Evolutionary conservation across 2,888 invertebrate species (phyloP).

Genomic region (Cerastis leucographa): DNA sequence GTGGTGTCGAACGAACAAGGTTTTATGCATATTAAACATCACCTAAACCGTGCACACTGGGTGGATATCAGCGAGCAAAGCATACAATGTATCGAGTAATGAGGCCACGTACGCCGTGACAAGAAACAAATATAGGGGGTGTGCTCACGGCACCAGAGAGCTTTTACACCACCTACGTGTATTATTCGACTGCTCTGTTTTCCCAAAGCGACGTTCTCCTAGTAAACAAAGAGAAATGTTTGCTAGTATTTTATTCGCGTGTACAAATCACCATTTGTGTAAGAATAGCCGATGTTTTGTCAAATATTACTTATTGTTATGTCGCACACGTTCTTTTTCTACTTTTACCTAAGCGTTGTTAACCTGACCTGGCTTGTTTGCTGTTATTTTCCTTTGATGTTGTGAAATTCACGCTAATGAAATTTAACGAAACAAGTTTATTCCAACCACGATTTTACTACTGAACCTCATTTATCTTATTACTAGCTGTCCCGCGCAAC

Average conservation of each 20-base stretch:
- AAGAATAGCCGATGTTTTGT: slow-evolving; percentile 65
- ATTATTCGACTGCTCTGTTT: slow-evolving; percentile 69
- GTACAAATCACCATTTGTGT: slow-evolving; percentile 67
- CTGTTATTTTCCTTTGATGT: slow-evolving; percentile 46
- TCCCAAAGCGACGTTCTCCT: slow-evolving; percentile 64
- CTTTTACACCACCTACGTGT: slow-evolving; percentile 75
- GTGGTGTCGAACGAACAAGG: slow-evolving; percentile 63
- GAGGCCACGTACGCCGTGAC: slow-evolving; percentile 80
- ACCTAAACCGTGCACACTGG: slow-evolving; percentile 41
- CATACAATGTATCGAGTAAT: slow-evolving; percentile 76
- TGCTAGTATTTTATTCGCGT: slow-evolving; percentile 64
- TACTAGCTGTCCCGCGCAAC: too few relatives aligned
- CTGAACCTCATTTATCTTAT: slow-evolving; percentile 21
- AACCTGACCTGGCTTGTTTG: slow-evolving; percentile 40
- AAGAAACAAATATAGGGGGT: slow-evolving; percentile 81
- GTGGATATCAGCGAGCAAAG: slow-evolving; percentile 66
- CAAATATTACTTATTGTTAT: slow-evolving; percentile 59
- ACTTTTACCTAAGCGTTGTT: slow-evolving; percentile 54
- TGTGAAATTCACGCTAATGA: slow-evolving; percentile 37
- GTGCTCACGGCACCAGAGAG: slow-evolving; percentile 74
- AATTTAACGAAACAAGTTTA: slow-evolving; percentile 33
- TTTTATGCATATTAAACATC: slow-evolving; percentile 64
- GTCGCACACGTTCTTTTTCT: slow-evolving; percentile 54
- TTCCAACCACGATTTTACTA: slow-evolving; percentile 23
- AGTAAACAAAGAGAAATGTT: slow-evolving; percentile 71